phyloP scores from a whole-genome alignment of 2,113 vertebrate genomes.

The Actenoides lindsayi region DNA sequence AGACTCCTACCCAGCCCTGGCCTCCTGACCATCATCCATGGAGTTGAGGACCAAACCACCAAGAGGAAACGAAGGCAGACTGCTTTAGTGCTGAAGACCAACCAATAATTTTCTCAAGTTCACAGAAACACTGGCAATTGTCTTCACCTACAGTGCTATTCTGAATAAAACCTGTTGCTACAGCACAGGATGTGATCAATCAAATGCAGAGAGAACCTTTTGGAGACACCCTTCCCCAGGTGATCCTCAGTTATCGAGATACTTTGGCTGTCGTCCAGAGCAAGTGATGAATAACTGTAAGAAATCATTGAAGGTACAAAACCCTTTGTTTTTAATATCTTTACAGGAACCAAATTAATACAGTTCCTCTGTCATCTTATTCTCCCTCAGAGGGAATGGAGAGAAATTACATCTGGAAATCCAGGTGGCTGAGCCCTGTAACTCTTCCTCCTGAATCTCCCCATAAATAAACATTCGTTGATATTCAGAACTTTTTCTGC shows the following conservation, averaged over 20 bases:
- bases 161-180: background rate
- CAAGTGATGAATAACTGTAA: constrained; percentile 1
- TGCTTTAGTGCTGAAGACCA: background rate
- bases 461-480: background rate
- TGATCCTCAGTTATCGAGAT: background rate
- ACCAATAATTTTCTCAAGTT: background rate
- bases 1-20: background rate
- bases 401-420: constrained; percentile 13
- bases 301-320: constrained; percentile 18
- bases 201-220: background rate
- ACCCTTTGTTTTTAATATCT: constrained; percentile 38
- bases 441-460: background rate
- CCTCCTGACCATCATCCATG: background rate
- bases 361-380: background rate
- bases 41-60: background rate
- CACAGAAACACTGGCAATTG: background rate
- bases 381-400: constrained; percentile 39
- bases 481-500: background rate
- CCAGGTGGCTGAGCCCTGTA: background rate
- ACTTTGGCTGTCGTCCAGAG: constrained; percentile 29
- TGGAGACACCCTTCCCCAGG: background rate
- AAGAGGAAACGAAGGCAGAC: background rate
- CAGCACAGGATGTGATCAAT: background rate
- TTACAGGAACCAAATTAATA: constrained; percentile 57
- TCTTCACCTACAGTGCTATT: background rate